Percentiles rank a stretch among this genome's conserved stretches.
phyloP scores from a whole-genome alignment of 2,113 vertebrate genomes.

The Eudyptes chrysolophus region DNA sequence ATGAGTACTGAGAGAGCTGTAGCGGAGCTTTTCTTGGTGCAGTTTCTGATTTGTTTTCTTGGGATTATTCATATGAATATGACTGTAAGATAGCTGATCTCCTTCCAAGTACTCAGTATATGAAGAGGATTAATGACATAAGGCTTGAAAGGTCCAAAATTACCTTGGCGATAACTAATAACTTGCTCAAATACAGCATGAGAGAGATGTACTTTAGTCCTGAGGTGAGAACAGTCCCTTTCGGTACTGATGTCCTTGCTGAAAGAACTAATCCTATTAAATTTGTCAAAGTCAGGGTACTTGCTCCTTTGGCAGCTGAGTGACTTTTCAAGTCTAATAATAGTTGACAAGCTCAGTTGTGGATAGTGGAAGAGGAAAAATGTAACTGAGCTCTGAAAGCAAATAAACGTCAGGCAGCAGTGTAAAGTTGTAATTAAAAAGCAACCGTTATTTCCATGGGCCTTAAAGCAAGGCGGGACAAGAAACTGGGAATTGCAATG shows the following conservation, averaged over 20 bases:
- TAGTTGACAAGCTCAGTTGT: neutral
- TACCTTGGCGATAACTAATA: neutral
- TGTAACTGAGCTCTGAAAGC: neutral
- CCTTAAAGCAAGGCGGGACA: neutral
- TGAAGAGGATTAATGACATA: neutral
- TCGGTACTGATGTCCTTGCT: neutral
- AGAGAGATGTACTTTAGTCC: neutral
- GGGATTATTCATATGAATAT: neutral
- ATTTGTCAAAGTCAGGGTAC: neutral
- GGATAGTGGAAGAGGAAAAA: neutral
- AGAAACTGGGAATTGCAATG: neutral
- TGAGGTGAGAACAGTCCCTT: neutral
- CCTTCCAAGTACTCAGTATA: neutral
- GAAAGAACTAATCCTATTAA: conserved; percentile 18
- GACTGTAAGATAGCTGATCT: neutral
- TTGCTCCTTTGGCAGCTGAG: neutral
- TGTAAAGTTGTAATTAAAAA: neutral
- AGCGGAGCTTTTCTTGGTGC: neutral
- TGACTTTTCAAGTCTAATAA: conserved; percentile 25
- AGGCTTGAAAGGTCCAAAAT: neutral
- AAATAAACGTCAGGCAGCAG: neutral
- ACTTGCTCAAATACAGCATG: neutral
- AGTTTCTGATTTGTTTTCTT: neutral
- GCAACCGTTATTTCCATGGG: neutral
- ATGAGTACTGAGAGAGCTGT: neutral